Base-by-base conservation (phyloP, 2,113 vertebrate genomes). In the Seriola dumerili region DNA sequence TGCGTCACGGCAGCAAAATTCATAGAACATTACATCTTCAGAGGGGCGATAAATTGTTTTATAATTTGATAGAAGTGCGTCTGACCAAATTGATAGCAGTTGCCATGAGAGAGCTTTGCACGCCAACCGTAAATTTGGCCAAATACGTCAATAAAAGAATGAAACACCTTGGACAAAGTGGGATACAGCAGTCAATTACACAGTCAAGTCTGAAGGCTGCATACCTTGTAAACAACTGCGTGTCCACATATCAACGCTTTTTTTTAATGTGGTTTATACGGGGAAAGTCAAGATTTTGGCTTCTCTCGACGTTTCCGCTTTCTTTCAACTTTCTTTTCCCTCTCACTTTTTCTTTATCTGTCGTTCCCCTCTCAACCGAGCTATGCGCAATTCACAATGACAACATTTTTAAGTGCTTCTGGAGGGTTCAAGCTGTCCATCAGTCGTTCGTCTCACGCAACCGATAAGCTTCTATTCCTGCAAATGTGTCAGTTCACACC, bases 1-100 rank as follows among this genome's bases (percentile, higher is more conserved):
- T 90, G 86, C 91, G 85, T 94, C 93, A 94, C 55, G 4, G 78
- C 23, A 34, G 67, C 57, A 72, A 50, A 85, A 82, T 85, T 90
- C 62, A 71, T 80, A 71, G 72, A 77, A 59, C 64, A 73, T 78
- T 80, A 80, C 73, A 83, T 89, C 73, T 85, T 86, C 32, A 74
- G 68, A 86, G 81, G 50, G 74, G 44, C 42, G 81, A 92, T 88
- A 84, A 87, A 91, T 90, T 76, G 77, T 88, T 91, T 80, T 65
- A 74, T 80, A 88, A 85, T 88, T 91, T 84, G 73, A 81, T 65
- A 68, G 74, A 88, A 67, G 67, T 42, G 62, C 71, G 13, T 79
- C 72, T 61, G 72, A 80, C 55, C 38, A 81, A 88, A 85, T 72
- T 89, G 88, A 89, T 76, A 80, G 66, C 80, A 86, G 76, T 90